phyloP scores from a whole-genome alignment of 2,113 vertebrate genomes.

The Limanda limanda region DNA sequence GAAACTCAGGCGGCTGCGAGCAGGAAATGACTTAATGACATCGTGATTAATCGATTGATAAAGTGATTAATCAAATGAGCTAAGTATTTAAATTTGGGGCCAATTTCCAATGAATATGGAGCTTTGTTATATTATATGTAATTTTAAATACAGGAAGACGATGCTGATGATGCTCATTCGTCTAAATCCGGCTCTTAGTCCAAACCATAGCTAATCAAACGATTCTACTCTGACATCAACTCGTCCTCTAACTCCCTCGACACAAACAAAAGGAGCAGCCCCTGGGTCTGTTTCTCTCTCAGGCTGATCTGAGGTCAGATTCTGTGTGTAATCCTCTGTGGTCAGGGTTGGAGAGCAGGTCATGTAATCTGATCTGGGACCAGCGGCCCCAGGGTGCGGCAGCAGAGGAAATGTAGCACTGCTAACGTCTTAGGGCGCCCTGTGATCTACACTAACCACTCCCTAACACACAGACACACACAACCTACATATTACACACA shows the following conservation, averaged over 20 bases:
- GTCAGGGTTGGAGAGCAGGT: slow-evolving; percentile 45
- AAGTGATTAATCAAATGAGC: too few relatives aligned
- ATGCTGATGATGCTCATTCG: too few relatives aligned
- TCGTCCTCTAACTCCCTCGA: too few relatives aligned
- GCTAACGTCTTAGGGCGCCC: slow-evolving; percentile 52
- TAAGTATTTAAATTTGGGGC: too few relatives aligned
- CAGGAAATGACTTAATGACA: background rate
- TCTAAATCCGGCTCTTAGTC: too few relatives aligned
- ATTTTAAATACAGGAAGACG: too few relatives aligned
- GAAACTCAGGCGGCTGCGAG: too few relatives aligned
- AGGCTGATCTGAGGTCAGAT: slow-evolving; percentile 53
- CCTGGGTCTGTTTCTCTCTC: background rate
- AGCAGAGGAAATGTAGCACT: slow-evolving; percentile 56
- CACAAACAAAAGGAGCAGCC: slow-evolving; percentile 3
- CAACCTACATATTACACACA: background rate
- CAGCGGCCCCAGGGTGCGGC: slow-evolving; percentile 28
- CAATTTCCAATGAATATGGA: too few relatives aligned
- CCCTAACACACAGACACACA: slow-evolving; percentile 26
- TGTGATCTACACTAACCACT: slow-evolving; percentile 55
- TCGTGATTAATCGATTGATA: too few relatives aligned
- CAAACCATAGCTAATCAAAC: too few relatives aligned
- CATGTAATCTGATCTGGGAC: slow-evolving; percentile 61
- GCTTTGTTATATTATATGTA: too few relatives aligned
- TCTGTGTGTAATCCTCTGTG: slow-evolving; percentile 45
- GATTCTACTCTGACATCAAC: too few relatives aligned